Percentiles rank a stretch among this genome's conserved stretches.
These are phyloP conservation scores for Hippocampus comes DNA, from an alignment of 2,113 vertebrate genomes.

Conservation along the genomic window DNA sequence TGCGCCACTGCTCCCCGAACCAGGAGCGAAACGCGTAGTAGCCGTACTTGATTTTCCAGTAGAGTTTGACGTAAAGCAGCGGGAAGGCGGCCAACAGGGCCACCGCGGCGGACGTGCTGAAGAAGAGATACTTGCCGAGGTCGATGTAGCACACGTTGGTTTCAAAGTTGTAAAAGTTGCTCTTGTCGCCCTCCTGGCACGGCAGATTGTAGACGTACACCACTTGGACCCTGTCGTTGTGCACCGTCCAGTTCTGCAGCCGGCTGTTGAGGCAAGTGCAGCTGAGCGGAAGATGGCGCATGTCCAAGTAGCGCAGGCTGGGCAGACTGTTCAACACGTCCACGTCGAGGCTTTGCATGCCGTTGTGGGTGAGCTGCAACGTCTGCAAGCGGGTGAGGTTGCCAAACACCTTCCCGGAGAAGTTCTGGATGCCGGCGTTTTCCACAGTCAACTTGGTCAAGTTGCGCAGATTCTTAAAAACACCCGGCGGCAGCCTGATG, in stretches of 20 bases:
- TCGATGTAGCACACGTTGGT: conserved; percentile 75
- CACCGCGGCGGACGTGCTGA: conserved; percentile 56
- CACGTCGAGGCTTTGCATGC: conserved; percentile 64
- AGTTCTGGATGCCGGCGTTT: conserved; percentile 76
- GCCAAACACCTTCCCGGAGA: conserved; percentile 76
- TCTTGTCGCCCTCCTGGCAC: conserved; percentile 37
- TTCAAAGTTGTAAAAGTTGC: conserved; percentile 73
- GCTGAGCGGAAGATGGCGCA: conserved; percentile 76
- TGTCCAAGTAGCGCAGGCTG: conserved; percentile 75
- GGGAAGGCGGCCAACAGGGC: conserved; percentile 70
- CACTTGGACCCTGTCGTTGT: conserved; percentile 68
- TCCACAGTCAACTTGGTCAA: conserved; percentile 71
- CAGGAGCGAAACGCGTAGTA: conserved; percentile 79
- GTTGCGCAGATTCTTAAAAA: conserved; percentile 77
- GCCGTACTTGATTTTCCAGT: conserved; percentile 79
- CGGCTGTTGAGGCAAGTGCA: conserved; percentile 72
- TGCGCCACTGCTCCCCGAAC: conserved; percentile 76
- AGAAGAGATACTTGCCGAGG: conserved; percentile 69
- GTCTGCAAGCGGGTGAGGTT: conserved; percentile 71
- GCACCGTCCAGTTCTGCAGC: conserved; percentile 66
- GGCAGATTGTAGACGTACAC: conserved; percentile 65
- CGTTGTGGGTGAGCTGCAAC: conserved; percentile 75
- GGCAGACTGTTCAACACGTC: conserved; percentile 59
- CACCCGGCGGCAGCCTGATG: conserved; percentile 64
- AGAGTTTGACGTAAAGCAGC: conserved; percentile 71